Base-by-base conservation (phyloP, 2,113 vertebrate species). In the Tor tambroides region DNA sequence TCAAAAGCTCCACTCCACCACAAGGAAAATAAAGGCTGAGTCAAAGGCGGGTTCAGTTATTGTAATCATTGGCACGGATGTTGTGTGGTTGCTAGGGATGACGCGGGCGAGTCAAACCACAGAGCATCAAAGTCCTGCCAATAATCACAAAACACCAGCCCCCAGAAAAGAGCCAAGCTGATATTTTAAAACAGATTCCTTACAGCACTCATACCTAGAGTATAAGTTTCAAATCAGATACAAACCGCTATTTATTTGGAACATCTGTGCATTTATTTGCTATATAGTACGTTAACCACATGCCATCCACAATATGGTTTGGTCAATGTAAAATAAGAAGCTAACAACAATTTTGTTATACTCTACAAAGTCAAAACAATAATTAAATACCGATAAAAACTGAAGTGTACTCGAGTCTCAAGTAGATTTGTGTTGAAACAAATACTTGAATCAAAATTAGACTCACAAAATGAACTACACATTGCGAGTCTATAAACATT, bases 111-210 rank as follows among this genome's bases (percentile, higher is more conserved):
- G 59, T 51, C 75, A 15, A 83, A 88, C 87, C 87, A 78, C 72
- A 80, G 41, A 83, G 87, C 80, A 49, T 78, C 72, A 3, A 46
- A 77, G 71, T 83, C 30, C 79, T 78, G 87, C 87, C 87, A 88
- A 86, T 81, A 83, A 83, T 88, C 80, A 88, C 87, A 85, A 81
- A 85, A 84, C 75, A 35, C 54, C 26, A 6, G 54, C 84, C 49
- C 69, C 49, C 59, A 63, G 8, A 85, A 85, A 85, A 65, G 9
- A 82, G 78, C 32, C 83, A 35, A 21, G 8, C 43, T 17, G 72
- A 80, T 83, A 51, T 59, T 65, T 30, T n/a, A 49, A 86, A 83
- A 83, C 35, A 61, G 71, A 83, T 78, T 61, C 9, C 54, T 43
- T 85, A 46, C 26, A 61, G 54, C 32, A n/a, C 26, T 54, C 35